Percentiles rank a stretch among this genome's conserved stretches.
phyloP scores from a whole-genome alignment of 2,888 invertebrate genomes.

The Reticulitermes lucifugus region DNA sequence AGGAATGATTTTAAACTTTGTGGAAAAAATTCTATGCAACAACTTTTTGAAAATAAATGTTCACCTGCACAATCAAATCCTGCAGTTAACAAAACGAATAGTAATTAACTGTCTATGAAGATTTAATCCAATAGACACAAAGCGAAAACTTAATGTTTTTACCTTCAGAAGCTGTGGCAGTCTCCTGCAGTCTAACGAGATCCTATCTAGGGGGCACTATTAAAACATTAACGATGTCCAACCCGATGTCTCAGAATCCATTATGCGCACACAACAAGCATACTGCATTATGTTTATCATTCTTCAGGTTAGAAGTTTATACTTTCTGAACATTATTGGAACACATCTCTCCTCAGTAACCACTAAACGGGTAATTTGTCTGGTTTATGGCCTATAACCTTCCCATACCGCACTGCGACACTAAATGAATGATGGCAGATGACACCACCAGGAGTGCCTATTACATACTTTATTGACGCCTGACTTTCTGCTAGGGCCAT shows the following conservation, averaged over 20 bases:
- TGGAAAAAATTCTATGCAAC: no score
- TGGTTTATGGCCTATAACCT: background rate
- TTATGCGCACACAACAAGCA: background rate
- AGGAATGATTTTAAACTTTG: no score
- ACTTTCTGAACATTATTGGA: background rate
- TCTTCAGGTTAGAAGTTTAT: background rate
- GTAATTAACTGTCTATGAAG: constrained; percentile 1
- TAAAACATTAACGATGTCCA: constrained; percentile 10
- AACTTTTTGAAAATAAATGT: no score
- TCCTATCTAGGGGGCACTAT: background rate
- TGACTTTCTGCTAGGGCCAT: background rate
- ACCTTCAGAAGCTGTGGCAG: background rate
- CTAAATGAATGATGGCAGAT: background rate
- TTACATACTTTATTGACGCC: background rate
- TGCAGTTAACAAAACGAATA: background rate
- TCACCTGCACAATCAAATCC: background rate
- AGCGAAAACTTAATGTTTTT: constrained; percentile 14
- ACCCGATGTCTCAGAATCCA: background rate
- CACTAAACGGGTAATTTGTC: constrained; percentile 11
- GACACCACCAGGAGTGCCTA: background rate
- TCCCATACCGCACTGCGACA: constrained; percentile 3
- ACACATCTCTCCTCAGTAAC: background rate
- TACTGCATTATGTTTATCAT: constrained; percentile 15
- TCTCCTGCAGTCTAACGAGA: background rate
- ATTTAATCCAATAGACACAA: constrained; percentile 13